phyloP scores from a whole-genome alignment of 2,113 vertebrate species.

The Salvator merianae region DNA sequence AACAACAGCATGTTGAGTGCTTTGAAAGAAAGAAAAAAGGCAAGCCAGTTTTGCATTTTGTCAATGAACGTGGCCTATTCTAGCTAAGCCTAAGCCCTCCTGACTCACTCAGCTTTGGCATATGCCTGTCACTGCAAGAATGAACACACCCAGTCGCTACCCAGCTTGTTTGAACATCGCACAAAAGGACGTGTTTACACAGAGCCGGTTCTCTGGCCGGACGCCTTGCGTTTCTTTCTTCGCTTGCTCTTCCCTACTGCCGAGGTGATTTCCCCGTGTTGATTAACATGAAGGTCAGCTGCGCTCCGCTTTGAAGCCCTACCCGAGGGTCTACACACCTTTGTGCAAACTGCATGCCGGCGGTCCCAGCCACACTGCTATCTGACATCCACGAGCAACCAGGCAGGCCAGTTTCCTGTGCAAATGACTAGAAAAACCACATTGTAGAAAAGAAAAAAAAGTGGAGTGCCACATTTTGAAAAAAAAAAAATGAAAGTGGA shows the following conservation, averaged over 20 bases:
- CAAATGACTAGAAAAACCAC: background rate
- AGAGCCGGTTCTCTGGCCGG: background rate
- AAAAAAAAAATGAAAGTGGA: too few relatives aligned
- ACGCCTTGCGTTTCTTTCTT: background rate
- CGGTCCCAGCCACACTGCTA: background rate
- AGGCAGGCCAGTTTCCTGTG: background rate
- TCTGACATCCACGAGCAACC: background rate
- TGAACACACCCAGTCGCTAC: conserved; percentile 2
- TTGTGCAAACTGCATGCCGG: background rate
- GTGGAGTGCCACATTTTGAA: too few relatives aligned
- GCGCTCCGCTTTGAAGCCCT: background rate
- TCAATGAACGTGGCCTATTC: background rate
- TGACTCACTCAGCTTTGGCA: background rate
- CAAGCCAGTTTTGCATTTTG: background rate
- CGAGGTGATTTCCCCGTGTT: background rate
- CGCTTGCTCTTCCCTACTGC: background rate
- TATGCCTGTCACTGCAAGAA: conserved; percentile 18
- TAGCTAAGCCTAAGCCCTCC: background rate
- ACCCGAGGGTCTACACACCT: background rate
- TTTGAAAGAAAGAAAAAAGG: background rate
- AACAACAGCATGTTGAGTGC: background rate
- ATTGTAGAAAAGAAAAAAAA: too few relatives aligned
- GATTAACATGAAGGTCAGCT: background rate
- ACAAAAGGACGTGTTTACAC: rapidly evolving
- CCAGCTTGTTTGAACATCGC: background rate